These are phyloP conservation scores for Petromus typicus DNA, from an alignment of 2,113 vertebrate species.

Conservation along the genomic window DNA sequence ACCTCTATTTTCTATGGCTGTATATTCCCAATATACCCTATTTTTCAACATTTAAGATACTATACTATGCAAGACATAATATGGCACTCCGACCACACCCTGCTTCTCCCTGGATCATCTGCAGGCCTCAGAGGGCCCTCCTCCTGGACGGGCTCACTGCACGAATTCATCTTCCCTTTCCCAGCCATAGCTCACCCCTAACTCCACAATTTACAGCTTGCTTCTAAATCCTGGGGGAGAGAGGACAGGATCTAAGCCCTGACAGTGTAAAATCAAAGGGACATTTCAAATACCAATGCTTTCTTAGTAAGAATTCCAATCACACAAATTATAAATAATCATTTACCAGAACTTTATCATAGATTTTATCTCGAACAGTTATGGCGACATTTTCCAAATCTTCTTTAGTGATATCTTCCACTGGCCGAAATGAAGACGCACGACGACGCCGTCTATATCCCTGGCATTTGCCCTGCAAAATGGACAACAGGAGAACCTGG, in stretches of 20 bases:
- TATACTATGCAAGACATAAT: neutral
- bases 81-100: neutral
- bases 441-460: constrained; percentile 82
- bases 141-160: neutral
- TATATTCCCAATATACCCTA: neutral
- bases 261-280: no score
- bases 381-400: constrained; percentile 94
- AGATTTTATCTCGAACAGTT: constrained; percentile 95
- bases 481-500: neutral
- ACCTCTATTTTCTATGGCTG: neutral
- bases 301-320: fast-evolving
- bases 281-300: neutral
- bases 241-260: fast-evolving
- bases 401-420: constrained; percentile 95
- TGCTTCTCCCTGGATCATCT: no score
- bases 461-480: constrained; percentile 81
- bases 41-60: neutral
- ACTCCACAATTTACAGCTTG: neutral
- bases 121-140: neutral
- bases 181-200: neutral
- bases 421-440: constrained; percentile 83
- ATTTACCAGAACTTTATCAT: constrained; percentile 94
- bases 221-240: neutral
- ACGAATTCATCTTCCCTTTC: fast-evolving
- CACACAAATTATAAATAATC: neutral